Evolutionary conservation across 2,888 invertebrate genomes (phyloP), one percentile per base, ranked within the genome.

Genomic region (Macrophya alboannulata): DNA sequence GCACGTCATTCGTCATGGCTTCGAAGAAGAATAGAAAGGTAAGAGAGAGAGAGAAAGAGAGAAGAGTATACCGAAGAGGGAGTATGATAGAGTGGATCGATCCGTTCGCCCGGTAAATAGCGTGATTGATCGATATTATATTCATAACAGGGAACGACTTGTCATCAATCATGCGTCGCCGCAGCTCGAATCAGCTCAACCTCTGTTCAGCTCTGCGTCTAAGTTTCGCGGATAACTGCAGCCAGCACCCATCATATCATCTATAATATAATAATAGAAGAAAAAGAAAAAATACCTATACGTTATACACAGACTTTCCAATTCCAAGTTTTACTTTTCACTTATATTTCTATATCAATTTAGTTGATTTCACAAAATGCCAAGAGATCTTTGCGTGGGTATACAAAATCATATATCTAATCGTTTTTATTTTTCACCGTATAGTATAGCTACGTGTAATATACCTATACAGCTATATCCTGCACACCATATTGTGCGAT

Each of bases 101-200:
- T 90, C 91, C 92, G 89, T 91, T 92, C 91, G 91, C 90, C 92
- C 90, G 90, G 91, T 92, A 92, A 92, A 92, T 92, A 92, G 91
- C 90, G 90, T 92, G 92, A 92, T 92, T 92, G 92, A 93, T 93
- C 92, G 92, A 92, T 92, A 92, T 92, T 92, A 92, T 92, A 92
- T 93, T 93, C 92, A 93, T 92, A 92, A 91, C 90, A 91, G 89
- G 89, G 90, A 92, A 92, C 91, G 92, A 92, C 91, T 92, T 92
- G 92, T 92, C 92, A 92, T 92, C 83, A 83, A 83, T 83, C 83
- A 83, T 83, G 71, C 45, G 71, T 59, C 62, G 43, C 62, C 81
- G 55, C 59, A 62, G 59, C 59, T 62, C 76, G n/a, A n/a, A 17
- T 51, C 76, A 5, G 31, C 48, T 25, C 21, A n/a, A 31, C 15